Base-by-base conservation (phyloP, 2,113 vertebrate genomes). In the Rutilus rutilus region DNA sequence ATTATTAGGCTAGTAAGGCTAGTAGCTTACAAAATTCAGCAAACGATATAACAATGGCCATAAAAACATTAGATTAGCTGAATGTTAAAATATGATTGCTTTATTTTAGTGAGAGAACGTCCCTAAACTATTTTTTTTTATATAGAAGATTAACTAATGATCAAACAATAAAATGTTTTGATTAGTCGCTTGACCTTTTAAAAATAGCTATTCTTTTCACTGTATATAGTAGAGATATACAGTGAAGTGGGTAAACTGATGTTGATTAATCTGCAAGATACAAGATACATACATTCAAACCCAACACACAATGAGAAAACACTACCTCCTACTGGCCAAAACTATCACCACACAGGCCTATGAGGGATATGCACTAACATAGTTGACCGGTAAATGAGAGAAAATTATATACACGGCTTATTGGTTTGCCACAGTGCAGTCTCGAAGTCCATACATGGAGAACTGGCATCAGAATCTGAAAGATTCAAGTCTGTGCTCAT, bases 241-340 rank as follows among this genome's bases (percentile, higher is more conserved):
- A 57, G 27, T 15, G 19, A 59, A 39, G 54, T n/a, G 5, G 6
- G 27, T 39, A 1, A 47, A 50, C n/a, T 25, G 12, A 74, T 74
- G n/a, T 15, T 78, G 33, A 60, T 57, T 7, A 23, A 12, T 21
- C 25, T 77, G 27, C 47, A 33, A 33, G 30, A 52, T n/a, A 9
- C 21, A 25, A 60, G 71, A 25, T 47, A n/a, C 14, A 25, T 27
- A 2, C 75, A 6, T 19, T 21, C 25, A 15, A 76, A 52, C 10
- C 45, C 4, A 15, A 77, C 36, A 17, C 33, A 62, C 54, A 36
- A 33, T n/a, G 27, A 69, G 42, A 82, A 82, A 54, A 52, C 80
- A 82, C 62, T 82, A 27, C 25, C 80, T 69, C 80, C 80, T 69
- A 82, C 80, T 82, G 80, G 60, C 60, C 12, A 82, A 50, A 65